Conservation (phyloP, 1,140 invertebrate genomes). For the Lepidurus couesii region DNA sequence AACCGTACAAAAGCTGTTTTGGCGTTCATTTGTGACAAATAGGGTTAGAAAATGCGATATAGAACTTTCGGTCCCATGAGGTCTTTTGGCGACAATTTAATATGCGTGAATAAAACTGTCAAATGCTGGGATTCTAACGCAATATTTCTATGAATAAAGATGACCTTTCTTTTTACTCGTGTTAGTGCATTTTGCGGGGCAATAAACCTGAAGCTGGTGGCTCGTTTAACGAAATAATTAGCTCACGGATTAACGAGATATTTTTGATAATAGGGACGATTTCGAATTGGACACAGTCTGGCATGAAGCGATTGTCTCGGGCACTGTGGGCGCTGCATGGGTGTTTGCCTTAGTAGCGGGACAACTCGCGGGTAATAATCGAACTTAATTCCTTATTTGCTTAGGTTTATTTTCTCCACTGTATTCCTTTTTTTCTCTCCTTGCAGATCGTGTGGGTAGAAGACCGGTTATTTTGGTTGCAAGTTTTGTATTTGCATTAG, state of each 20-base stretch:
- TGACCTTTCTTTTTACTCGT: background rate
- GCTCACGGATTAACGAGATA: background rate
- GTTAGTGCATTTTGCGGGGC: background rate
- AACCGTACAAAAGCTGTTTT: no score
- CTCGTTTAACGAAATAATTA: background rate
- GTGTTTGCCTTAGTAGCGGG: conserved; percentile 53
- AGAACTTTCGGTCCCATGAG: no score
- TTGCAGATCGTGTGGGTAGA: conserved; percentile 50
- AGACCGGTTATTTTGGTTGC: conserved; percentile 53
- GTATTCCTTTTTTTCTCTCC: conserved; percentile 16
- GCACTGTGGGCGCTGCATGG: conserved; percentile 49
- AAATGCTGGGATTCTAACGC: no score
- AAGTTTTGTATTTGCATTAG: conserved; percentile 53
- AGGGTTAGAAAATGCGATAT: no score
- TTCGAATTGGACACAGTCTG: conserved; percentile 49
- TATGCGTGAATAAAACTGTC: no score
- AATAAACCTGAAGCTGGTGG: background rate
- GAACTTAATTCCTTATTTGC: background rate
- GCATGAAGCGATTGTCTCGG: conserved; percentile 53
- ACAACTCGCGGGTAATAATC: conserved; percentile 40
- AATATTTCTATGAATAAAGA: background rate
- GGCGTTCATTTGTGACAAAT: no score
- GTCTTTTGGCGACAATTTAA: no score
- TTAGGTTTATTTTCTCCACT: background rate
- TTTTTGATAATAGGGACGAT: conserved; percentile 41